phyloP scores from a whole-genome alignment of 1,140 invertebrate genomes.

The Drosophila sproati region DNA sequence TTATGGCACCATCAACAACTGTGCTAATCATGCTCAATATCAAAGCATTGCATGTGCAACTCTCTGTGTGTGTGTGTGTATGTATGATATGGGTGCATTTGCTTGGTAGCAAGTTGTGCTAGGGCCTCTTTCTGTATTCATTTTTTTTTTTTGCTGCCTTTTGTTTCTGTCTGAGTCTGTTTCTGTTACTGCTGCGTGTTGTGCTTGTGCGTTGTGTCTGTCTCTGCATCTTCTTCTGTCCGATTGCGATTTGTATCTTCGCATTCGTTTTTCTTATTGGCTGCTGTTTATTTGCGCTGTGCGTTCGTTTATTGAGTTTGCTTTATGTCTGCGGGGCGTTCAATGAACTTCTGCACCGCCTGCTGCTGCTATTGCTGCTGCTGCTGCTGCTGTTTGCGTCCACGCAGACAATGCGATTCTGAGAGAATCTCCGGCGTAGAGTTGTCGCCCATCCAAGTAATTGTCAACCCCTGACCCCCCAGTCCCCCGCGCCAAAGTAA shows the following conservation, averaged over 20 bases:
- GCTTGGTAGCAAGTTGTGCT: slow-evolving; percentile 6
- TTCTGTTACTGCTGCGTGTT: slow-evolving; percentile 2
- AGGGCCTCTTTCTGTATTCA: background rate
- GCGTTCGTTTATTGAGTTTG: slow-evolving; percentile 80
- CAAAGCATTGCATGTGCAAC: background rate
- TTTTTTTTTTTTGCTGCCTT: slow-evolving; percentile 14
- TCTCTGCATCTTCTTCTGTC: slow-evolving; percentile 50
- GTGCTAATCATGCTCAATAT: slow-evolving; percentile 30
- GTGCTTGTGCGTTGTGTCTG: slow-evolving; percentile 10
- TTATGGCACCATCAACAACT: slow-evolving; percentile 41
- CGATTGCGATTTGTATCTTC: slow-evolving; percentile 72
- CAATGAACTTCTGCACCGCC: slow-evolving; percentile 64
- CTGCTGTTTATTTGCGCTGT: slow-evolving; percentile 77
- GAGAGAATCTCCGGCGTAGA: slow-evolving; percentile 13
- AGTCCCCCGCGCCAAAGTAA: slow-evolving; percentile 3
- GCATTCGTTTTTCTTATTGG: slow-evolving; percentile 75
- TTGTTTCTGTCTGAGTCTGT: slow-evolving; percentile 20
- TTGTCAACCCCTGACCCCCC: slow-evolving; percentile 4
- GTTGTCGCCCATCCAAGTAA: slow-evolving; percentile 37
- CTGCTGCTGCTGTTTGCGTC: slow-evolving; percentile 11
- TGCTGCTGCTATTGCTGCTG: slow-evolving; percentile 11
- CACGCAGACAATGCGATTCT: slow-evolving; percentile 35
- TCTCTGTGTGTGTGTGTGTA: background rate
- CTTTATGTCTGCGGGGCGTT: slow-evolving; percentile 68
- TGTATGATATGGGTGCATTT: background rate